phyloP scores from a whole-genome alignment of 2,113 vertebrate species.

The Alethe castanea region DNA sequence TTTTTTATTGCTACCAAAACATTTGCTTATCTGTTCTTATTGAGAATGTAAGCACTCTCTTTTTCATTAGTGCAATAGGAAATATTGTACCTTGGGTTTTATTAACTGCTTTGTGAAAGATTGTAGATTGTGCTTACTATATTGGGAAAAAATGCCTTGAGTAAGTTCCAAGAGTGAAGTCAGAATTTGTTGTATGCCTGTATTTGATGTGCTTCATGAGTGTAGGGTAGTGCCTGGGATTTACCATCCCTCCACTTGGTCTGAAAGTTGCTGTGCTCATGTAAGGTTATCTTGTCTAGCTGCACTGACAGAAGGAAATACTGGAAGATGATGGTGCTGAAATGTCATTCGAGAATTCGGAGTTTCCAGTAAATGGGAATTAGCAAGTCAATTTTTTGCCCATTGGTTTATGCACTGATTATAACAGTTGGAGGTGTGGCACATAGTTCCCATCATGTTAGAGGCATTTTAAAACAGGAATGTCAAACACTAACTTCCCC shows the following conservation, averaged over 20 bases:
- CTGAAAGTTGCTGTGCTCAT: background rate
- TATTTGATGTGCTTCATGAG: background rate
- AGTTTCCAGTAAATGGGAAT: background rate
- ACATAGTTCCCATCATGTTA: background rate
- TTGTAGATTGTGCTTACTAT: background rate
- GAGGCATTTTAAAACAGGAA: background rate
- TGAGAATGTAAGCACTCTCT: background rate
- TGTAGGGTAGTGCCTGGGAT: background rate
- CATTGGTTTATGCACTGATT: background rate
- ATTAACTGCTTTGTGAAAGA: background rate
- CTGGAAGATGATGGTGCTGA: background rate
- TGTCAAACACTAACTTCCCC: background rate
- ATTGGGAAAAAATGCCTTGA: background rate
- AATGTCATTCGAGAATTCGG: background rate
- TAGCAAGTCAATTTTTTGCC: background rate
- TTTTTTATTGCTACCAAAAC: background rate
- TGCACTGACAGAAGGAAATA: background rate
- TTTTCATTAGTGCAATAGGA: background rate
- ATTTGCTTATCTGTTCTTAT: background rate
- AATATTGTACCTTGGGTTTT: background rate
- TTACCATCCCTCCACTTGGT: background rate
- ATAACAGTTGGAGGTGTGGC: background rate
- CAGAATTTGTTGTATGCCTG: background rate
- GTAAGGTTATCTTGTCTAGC: background rate
- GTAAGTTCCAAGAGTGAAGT: background rate